Evolutionary conservation across 2,888 invertebrate species (phyloP).

Genomic region (Ptilodon capucinus): DNA sequence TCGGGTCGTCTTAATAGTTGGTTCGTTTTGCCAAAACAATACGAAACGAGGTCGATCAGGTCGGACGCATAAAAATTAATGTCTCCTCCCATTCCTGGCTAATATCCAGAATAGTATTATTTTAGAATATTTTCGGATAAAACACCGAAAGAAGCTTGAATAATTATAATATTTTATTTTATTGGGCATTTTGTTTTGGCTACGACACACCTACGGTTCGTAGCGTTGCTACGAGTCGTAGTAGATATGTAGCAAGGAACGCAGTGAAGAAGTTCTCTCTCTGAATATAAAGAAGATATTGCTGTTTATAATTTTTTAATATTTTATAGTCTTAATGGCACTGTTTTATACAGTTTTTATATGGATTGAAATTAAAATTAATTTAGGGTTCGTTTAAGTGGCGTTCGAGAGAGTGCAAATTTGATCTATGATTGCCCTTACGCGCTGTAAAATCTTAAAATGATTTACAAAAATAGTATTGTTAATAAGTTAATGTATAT

Average conservation of each 20-base stretch:
- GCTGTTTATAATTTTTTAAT: no score
- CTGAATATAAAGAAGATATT: background rate
- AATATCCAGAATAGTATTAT: slow-evolving; percentile 22
- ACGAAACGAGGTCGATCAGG: slow-evolving; percentile 16
- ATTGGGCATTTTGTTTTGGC: background rate
- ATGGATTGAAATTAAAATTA: no score
- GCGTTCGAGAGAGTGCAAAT: no score
- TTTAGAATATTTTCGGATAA: slow-evolving; percentile 23
- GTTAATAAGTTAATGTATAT: no score
- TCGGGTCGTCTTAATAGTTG: slow-evolving; percentile 7
- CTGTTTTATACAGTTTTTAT: no score
- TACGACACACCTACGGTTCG: slow-evolving; percentile 3
- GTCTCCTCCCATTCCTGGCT: slow-evolving; percentile 21
- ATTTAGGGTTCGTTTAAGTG: no score
- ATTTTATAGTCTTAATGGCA: no score
- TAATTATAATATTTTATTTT: background rate
- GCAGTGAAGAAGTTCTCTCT: background rate
- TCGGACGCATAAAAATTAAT: slow-evolving; percentile 24
- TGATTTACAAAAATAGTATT: no score
- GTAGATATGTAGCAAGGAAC: background rate
- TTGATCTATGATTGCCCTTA: no score
- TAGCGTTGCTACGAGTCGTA: slow-evolving; percentile 2
- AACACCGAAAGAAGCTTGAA: slow-evolving; percentile 7
- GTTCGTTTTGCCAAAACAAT: slow-evolving; percentile 11
- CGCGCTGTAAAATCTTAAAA: no score